Evolutionary conservation across 2,888 invertebrate genomes (phyloP).

Genomic region (Gerris lacustris): DNA sequence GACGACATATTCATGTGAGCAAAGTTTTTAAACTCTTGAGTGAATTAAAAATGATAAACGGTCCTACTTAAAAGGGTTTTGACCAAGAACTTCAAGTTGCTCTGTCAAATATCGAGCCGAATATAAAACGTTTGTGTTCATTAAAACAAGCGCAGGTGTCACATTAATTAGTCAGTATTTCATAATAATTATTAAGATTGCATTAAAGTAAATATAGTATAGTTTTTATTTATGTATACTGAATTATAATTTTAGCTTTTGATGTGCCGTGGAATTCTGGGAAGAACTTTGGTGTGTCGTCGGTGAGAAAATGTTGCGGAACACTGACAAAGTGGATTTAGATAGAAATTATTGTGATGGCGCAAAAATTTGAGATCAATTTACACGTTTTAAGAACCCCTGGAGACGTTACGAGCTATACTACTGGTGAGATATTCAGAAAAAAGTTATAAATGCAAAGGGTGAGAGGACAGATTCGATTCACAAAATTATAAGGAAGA

Average conservation of each 20-base stretch:
- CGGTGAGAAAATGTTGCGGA: neutral
- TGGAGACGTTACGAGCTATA: too few species aligned
- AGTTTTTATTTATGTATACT: neutral
- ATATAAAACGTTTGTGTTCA: constrained; percentile 4
- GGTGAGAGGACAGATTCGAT: too few species aligned
- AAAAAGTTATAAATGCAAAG: too few species aligned
- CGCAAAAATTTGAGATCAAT: too few species aligned
- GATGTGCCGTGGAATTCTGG: neutral
- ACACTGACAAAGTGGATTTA: too few species aligned
- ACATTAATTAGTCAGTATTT: constrained; percentile 4
- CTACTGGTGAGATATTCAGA: too few species aligned
- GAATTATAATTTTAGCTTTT: neutral
- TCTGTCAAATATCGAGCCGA: neutral
- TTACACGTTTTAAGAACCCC: too few species aligned
- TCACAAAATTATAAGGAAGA: too few species aligned
- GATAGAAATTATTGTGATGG: too few species aligned
- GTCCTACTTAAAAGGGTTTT: neutral
- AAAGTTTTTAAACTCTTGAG: constrained; percentile 4
- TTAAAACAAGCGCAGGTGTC: constrained; percentile 2
- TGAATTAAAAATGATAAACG: constrained; percentile 10
- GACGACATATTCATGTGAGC: constrained; percentile 1
- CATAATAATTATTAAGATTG: neutral
- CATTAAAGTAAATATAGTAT: neutral
- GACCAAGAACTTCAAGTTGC: constrained; percentile 8
- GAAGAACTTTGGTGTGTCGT: neutral